Percentiles rank a stretch among this genome's conserved stretches.
These are phyloP conservation scores for Vanacampus margaritifer DNA, from an alignment of 2,113 vertebrate genomes.

Conservation along the genomic window DNA sequence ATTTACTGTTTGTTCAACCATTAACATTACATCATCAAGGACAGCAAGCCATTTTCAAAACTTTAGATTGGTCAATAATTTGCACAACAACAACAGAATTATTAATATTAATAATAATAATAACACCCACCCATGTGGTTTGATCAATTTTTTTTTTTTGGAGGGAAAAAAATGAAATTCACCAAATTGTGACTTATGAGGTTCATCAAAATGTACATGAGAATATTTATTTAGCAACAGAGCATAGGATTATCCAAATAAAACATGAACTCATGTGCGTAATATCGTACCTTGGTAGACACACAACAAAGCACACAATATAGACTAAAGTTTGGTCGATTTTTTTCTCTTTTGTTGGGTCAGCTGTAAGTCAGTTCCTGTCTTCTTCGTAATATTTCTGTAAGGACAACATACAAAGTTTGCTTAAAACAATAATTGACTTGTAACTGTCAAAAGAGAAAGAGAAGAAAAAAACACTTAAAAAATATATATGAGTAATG, in stretches of 20 bases:
- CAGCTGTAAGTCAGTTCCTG: conserved; percentile 1
- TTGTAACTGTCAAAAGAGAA: background rate
- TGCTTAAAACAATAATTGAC: background rate
- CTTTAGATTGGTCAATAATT: no score
- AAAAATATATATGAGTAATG: no score
- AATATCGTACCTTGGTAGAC: background rate
- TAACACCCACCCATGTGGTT: no score
- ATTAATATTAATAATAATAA: no score
- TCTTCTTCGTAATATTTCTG: conserved; percentile 8
- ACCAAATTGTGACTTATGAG: no score
- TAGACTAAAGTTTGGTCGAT: conserved; percentile 31
- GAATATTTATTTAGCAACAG: background rate
- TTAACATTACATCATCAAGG: no score
- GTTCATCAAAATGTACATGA: background rate
- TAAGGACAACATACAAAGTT: background rate
- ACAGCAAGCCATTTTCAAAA: no score
- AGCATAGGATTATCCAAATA: background rate
- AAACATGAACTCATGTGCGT: background rate
- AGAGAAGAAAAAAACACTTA: no score
- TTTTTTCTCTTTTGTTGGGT: conserved; percentile 6
- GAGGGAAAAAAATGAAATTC: no score
- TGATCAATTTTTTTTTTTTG: no score
- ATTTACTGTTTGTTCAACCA: no score
- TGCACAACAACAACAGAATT: no score
- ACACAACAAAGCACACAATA: background rate